Base-by-base conservation (phyloP, 2,797 vertebrate genomes). In the Syngnathus acus region DNA sequence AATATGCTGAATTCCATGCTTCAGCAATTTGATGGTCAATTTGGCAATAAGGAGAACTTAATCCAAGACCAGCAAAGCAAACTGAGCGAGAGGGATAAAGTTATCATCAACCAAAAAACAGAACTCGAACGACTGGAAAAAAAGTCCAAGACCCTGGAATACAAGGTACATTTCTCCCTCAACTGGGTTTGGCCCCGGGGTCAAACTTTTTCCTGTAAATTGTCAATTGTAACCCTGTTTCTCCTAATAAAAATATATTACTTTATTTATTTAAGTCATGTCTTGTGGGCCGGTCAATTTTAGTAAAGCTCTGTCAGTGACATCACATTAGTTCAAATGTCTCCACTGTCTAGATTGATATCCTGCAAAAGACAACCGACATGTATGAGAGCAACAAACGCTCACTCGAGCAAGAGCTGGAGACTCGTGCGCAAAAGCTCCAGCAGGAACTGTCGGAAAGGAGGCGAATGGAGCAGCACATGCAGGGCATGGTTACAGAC, bases 311-410 rank as follows among this genome's bases (percentile, higher is more conserved):
- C 45, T 16, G 17, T 57, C 26, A 57, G 13, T 57, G 26, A 37
- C 11, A 7, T 13, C 55, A 14, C 54, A 17, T 57, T 57, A 37
- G 32, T 37, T 8, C 9, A 9, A 10, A 51, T 37, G 7, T 32
- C 2, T 37, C 14, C 16, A 43, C 23, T 16, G 14, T 43, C 70
- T 74, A 99, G 97, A 89, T 98, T 5, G 95, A 98, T 17, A 94
- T 99, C 72, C 74, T 99, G 50, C 96, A 98, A 88, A 98, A 97
- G 80, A 97, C 97, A 0, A 90, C 95, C 0, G 89, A 90, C 0
- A 94, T 97, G 84, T 98, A 97, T 3, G 96, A 98, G 75, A 94
- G 94, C 57, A 96, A 98, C 76, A 98, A 97, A 62, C 93, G 94
- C 47, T 86, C 81, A 0, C 87, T 99, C 57, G 91, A 95, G 72